These are phyloP conservation scores for Mya arenaria DNA, from an alignment of 1,140 invertebrate species.

Conservation along the genomic window DNA sequence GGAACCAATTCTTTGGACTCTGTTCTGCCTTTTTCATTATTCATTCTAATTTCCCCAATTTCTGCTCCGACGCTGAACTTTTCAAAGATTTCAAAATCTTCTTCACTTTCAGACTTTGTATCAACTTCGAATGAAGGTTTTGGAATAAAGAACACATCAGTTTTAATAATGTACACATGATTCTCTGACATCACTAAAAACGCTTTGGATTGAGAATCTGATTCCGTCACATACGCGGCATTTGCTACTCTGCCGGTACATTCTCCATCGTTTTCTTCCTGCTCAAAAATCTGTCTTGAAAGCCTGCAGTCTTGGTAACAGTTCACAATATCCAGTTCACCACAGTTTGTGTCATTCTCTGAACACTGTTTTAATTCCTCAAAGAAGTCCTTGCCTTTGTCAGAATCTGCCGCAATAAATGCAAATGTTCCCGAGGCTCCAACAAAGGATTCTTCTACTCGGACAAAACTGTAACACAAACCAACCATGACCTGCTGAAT, in stretches of 20 bases:
- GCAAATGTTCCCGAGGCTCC: constrained; percentile 74
- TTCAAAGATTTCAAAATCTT: constrained; percentile 64
- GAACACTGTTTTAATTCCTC: constrained; percentile 45
- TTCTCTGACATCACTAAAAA: constrained; percentile 74
- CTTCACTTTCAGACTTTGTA: constrained; percentile 54
- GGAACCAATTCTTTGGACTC: no score
- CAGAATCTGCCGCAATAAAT: constrained; percentile 69
- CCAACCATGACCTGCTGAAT: constrained; percentile 76
- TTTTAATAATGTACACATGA: constrained; percentile 70
- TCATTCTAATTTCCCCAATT: constrained; percentile 74
- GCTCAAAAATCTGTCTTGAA: constrained; percentile 63
- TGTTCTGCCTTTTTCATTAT: constrained; percentile 5
- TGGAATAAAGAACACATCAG: constrained; percentile 70
- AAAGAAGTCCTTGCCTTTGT: constrained; percentile 68
- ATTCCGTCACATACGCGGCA: constrained; percentile 55
- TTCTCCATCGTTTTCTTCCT: constrained; percentile 66
- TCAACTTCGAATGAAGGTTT: constrained; percentile 67
- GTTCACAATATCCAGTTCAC: constrained; percentile 65
- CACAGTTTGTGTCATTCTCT: constrained; percentile 19
- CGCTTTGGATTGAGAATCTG: constrained; percentile 24
- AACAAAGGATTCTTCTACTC: constrained; percentile 78
- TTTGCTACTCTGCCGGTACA: constrained; percentile 70
- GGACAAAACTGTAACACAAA: constrained; percentile 70
- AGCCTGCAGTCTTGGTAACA: constrained; percentile 67
- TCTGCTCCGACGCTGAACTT: constrained; percentile 72